phyloP scores from a whole-genome alignment of 2,797 vertebrate genomes.

The Aphelocoma californica region DNA sequence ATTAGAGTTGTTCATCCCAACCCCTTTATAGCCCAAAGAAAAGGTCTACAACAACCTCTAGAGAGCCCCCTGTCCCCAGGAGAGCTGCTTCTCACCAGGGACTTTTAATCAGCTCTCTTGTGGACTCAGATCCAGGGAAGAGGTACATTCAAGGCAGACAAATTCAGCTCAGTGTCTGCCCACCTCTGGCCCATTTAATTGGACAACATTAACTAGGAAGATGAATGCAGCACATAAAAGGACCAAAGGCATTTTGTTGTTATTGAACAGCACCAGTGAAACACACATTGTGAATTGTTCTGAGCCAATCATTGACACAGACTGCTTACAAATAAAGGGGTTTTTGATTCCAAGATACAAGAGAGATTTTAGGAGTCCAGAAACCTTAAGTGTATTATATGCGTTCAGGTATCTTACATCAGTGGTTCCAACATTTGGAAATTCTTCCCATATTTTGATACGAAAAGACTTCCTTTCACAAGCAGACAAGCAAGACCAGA shows the following conservation, averaged over 20 bases:
- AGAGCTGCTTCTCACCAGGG: not conserved
- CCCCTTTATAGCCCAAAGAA: not conserved
- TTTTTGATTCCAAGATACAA: not conserved
- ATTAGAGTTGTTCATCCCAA: not conserved
- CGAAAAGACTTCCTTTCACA: not conserved
- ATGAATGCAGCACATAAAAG: fast-evolving
- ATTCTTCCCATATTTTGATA: not conserved
- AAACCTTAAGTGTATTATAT: not conserved
- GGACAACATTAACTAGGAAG: not conserved
- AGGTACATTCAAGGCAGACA: fast-evolving
- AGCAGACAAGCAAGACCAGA: not conserved
- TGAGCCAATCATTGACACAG: not conserved
- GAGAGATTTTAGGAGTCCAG: not conserved
- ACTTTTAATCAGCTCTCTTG: too few relatives aligned
- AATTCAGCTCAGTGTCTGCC: not conserved
- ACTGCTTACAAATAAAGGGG: not conserved
- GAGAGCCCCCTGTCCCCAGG: not conserved
- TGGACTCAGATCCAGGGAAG: not conserved
- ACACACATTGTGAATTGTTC: fast-evolving
- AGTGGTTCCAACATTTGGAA: not conserved
- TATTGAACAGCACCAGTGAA: not conserved
- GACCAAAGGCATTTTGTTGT: not conserved
- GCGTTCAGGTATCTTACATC: not conserved
- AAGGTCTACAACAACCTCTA: not conserved
- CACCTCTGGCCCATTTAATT: not conserved